These are phyloP conservation scores for Camptogramma bilineatum DNA, from an alignment of 2,888 invertebrate genomes.

Conservation along the genomic window DNA sequence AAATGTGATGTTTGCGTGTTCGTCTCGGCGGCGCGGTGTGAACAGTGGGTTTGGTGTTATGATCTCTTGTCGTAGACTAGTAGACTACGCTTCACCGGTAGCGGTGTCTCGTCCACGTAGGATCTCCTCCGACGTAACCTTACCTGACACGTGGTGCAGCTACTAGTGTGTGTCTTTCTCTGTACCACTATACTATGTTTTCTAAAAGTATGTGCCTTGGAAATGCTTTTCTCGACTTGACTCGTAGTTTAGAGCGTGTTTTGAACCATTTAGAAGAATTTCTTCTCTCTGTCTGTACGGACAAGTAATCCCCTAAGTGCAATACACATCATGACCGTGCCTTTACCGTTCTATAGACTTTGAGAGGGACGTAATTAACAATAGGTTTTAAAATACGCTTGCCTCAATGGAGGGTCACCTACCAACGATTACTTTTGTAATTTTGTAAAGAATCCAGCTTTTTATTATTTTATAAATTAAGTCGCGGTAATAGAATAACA, in stretches of 20 bases:
- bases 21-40: slow-evolving; percentile 17
- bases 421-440: slow-evolving; percentile 73
- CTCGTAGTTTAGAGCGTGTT: slow-evolving; percentile 82
- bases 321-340: slow-evolving; percentile 85
- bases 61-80: slow-evolving; percentile 56
- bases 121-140: slow-evolving; percentile 65
- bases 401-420: slow-evolving; percentile 66
- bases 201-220: slow-evolving; percentile 86
- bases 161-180: slow-evolving; percentile 55
- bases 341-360: slow-evolving; percentile 85
- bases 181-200: slow-evolving; percentile 77
- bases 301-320: slow-evolving; percentile 81
- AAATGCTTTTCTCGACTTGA: slow-evolving; percentile 83
- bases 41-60: slow-evolving; percentile 31
- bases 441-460: slow-evolving; percentile 72
- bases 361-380: slow-evolving; percentile 85
- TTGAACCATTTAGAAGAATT: slow-evolving; percentile 81
- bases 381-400: slow-evolving; percentile 79
- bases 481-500: slow-evolving; percentile 62
- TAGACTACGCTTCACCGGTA: slow-evolving; percentile 65
- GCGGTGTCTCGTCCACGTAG: slow-evolving; percentile 71
- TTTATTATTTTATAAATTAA: slow-evolving; percentile 62
- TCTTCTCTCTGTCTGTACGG: slow-evolving; percentile 81
- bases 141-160: slow-evolving; percentile 63
- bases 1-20: slow-evolving; percentile 26